A percentile compares a stretch with the other conserved stretches of the same genome.
Conservation (phyloP, 2,888 invertebrate species). For the Papilio elwesi region DNA sequence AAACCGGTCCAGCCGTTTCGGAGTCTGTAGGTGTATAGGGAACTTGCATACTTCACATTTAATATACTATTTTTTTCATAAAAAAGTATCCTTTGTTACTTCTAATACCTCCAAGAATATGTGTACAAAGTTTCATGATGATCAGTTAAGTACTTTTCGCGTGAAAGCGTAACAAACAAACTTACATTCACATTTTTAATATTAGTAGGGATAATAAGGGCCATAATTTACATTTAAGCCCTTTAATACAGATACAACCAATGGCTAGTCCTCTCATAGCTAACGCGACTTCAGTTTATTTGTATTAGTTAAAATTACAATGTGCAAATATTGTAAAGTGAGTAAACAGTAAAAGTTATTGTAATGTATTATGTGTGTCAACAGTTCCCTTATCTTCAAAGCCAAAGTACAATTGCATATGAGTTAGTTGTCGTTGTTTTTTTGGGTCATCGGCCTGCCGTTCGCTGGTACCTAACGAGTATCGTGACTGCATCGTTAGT, state of each 20-base stretch:
- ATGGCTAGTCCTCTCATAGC: no score
- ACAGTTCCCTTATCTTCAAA: conserved; percentile 27
- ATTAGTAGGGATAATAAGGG: no score
- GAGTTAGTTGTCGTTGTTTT: conserved; percentile 15
- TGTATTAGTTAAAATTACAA: not conserved
- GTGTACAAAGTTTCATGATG: no score
- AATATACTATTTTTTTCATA: no score
- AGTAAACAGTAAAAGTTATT: conserved; percentile 21
- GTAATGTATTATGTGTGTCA: conserved; percentile 28
- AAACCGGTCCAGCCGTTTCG: no score
- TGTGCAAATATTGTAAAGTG: conserved; percentile 10
- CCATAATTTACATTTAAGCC: not conserved
- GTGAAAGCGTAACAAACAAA: no score
- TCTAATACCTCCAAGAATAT: no score
- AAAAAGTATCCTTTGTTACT: no score
- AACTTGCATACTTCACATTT: no score
- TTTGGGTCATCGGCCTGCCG: conserved; percentile 23
- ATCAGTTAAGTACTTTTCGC: no score
- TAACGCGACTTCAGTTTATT: not conserved
- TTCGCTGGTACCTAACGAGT: not conserved
- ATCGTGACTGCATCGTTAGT: conserved; percentile 6
- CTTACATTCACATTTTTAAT: no score
- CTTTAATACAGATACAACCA: not conserved
- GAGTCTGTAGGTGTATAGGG: no score
- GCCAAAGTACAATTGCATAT: conserved; percentile 17